These are phyloP conservation scores for Clinocottus analis DNA, from an alignment of 2,113 vertebrate species.

Conservation along the genomic window DNA sequence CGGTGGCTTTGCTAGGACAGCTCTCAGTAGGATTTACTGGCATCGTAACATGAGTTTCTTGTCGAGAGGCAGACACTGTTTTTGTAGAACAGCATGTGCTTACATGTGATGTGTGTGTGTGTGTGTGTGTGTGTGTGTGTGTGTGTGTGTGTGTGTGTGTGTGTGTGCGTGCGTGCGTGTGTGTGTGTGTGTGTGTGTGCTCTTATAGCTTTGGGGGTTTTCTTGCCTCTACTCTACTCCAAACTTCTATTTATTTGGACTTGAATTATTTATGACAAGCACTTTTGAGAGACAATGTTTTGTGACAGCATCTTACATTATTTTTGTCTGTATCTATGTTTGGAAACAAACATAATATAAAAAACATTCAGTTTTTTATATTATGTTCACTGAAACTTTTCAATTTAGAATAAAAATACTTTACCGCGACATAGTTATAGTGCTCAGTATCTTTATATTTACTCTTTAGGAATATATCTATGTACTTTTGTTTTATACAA, in stretches of 20 bases:
- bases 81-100: slow-evolving; percentile 46
- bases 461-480: neutral
- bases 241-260: slow-evolving; percentile 18
- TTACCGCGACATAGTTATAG: neutral
- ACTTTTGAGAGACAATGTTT: neutral
- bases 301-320: neutral
- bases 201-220: slow-evolving; percentile 12
- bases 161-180: neutral
- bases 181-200: slow-evolving; percentile 4
- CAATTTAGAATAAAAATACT: neutral
- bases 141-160: neutral
- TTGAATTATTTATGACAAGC: slow-evolving; percentile 12
- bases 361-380: too few relatives aligned
- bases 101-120: slow-evolving; percentile 3
- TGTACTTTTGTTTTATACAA: neutral
- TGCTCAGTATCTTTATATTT: neutral
- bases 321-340: slow-evolving; percentile 8
- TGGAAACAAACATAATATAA: too few relatives aligned
- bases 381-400: neutral
- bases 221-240: slow-evolving; percentile 2
- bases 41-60: slow-evolving; percentile 50
- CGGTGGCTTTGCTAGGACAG: slow-evolving; percentile 46
- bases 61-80: slow-evolving; percentile 35
- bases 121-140: neutral
- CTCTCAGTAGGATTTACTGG: slow-evolving; percentile 59